phyloP scores from a whole-genome alignment of 2,113 vertebrate species.

The Apteryx mantelli region DNA sequence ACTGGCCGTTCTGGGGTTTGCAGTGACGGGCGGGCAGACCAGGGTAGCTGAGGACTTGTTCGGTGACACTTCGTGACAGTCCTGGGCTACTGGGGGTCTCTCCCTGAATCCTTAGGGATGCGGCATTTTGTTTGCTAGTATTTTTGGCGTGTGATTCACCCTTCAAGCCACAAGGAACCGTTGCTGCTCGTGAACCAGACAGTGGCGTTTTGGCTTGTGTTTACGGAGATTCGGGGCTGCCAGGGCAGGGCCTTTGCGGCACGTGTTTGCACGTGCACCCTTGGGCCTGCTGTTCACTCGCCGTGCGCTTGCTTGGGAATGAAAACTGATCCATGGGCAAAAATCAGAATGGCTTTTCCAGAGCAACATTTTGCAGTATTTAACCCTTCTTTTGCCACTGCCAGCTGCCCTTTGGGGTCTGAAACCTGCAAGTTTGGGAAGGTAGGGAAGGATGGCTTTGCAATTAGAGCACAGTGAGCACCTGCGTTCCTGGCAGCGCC shows the following conservation, averaged over 20 bases:
- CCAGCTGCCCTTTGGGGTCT: neutral
- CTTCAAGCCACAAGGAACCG: neutral
- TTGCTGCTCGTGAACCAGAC: neutral
- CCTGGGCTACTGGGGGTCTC: neutral
- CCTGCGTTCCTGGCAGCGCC: fast-evolving
- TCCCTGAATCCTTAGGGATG: fast-evolving
- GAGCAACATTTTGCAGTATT: neutral
- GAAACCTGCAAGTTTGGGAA: neutral
- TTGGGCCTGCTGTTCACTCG: neutral
- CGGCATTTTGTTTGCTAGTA: neutral
- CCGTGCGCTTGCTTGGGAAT: neutral
- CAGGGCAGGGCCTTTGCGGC: too few relatives aligned
- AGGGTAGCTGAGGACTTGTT: neutral
- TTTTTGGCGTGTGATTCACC: neutral
- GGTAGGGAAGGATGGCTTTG: neutral
- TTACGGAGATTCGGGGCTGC: neutral
- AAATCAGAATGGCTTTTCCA: neutral
- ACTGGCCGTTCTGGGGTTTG: neutral
- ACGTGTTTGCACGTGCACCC: fast-evolving
- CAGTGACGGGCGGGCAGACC: neutral
- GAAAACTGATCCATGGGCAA: neutral
- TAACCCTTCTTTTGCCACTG: neutral
- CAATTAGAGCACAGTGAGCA: fast-evolving
- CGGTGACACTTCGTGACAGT: neutral
- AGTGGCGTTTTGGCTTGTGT: neutral